A percentile compares a stretch with the other conserved stretches of the same genome.
Conservation (phyloP, 1,140 invertebrate species). For the Propsilocerus akamusi region DNA sequence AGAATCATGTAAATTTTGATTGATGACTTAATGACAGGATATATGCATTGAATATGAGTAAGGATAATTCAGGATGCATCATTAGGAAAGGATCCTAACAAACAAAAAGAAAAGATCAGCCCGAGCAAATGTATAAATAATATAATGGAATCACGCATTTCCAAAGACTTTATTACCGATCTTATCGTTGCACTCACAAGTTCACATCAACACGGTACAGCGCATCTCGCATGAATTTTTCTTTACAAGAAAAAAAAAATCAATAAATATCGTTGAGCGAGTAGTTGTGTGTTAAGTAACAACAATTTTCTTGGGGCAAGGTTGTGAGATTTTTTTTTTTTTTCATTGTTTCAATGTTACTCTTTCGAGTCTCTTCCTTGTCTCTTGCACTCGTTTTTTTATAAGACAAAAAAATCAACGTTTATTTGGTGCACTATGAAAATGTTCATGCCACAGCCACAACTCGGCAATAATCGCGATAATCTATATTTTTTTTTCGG, state of each 20-base stretch:
- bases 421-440: slow-evolving; percentile 2
- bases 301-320: slow-evolving; percentile 1
- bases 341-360: background rate
- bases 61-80: too few species aligned
- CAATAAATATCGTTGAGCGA: background rate
- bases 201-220: too few species aligned
- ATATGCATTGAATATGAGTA: too few species aligned
- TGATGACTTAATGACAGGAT: too few species aligned
- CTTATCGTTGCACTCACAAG: too few species aligned
- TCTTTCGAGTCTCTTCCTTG: background rate
- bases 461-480: slow-evolving; percentile 1
- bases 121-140: too few species aligned
- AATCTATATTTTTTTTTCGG: slow-evolving; percentile 3
- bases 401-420: background rate
- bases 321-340: background rate
- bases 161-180: too few species aligned
- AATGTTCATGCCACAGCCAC: background rate
- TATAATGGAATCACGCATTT: too few species aligned
- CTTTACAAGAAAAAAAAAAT: background rate
- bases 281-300: background rate
- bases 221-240: too few species aligned
- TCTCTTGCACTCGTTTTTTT: background rate
- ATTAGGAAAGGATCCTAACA: too few species aligned
- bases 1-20: too few species aligned
- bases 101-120: too few species aligned